phyloP scores from a whole-genome alignment of 1,140 invertebrate species.

The Drosophila nebulosa region DNA sequence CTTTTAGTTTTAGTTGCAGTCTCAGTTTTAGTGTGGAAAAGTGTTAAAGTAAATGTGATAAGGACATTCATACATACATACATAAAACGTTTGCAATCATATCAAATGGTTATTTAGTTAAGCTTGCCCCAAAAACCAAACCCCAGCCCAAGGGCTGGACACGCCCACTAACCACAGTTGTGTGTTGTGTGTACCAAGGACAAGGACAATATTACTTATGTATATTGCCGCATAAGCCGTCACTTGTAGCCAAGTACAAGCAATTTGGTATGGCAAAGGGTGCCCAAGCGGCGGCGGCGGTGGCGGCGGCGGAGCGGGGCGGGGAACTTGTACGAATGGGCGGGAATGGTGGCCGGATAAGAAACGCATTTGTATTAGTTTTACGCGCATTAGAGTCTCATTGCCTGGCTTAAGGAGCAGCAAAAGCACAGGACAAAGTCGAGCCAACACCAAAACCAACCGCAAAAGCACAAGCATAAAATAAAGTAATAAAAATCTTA shows the following conservation, averaged over 20 bases:
- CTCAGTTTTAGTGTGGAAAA: constrained; percentile 23
- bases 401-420: constrained; percentile 66
- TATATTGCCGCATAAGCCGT: constrained; percentile 76
- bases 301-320: not conserved
- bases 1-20: not conserved
- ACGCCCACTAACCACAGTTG: constrained; percentile 13
- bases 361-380: constrained; percentile 78
- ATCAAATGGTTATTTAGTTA: constrained; percentile 77
- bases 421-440: constrained; percentile 19
- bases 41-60: constrained; percentile 69
- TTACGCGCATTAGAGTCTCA: constrained; percentile 79
- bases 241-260: constrained; percentile 76
- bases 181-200: constrained; percentile 4
- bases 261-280: constrained; percentile 56
- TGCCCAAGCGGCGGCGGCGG: not conserved
- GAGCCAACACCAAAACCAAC: constrained; percentile 19
- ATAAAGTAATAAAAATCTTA: constrained; percentile 79
- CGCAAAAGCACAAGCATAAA: constrained; percentile 66
- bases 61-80: constrained; percentile 52
- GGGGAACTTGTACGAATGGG: no score
- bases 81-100: constrained; percentile 66
- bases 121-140: constrained; percentile 26
- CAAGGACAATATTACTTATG: constrained; percentile 73
- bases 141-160: constrained; percentile 13
- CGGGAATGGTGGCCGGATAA: constrained; percentile 50